Percentiles rank a stretch among this genome's conserved stretches.
Evolutionary conservation across 2,113 vertebrate genomes (phyloP).

Genomic region (Tichodroma muraria): DNA sequence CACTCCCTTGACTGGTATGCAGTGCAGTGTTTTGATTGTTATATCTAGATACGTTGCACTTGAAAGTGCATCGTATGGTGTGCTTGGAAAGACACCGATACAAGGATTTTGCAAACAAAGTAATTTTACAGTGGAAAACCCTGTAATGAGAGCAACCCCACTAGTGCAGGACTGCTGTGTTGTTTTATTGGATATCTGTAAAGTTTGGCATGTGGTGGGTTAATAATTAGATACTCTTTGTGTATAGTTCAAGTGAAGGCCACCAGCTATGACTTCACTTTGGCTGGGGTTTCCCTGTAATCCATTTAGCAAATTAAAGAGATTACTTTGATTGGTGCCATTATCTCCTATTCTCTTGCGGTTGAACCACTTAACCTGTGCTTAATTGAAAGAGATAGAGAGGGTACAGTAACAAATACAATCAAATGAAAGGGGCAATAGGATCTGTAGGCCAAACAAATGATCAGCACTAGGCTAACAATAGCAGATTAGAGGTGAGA

Average conservation of each 20-base stretch:
- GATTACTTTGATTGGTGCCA: conserved; percentile 86
- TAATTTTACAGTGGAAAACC: not conserved
- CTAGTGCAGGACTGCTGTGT: not conserved
- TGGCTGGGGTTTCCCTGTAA: conserved; percentile 85
- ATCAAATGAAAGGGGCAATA: conserved; percentile 82
- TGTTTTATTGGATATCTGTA: conserved; percentile 9
- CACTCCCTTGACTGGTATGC: conserved; percentile 45
- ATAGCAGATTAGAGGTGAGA: conserved; percentile 86
- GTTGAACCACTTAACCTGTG: conserved; percentile 89
- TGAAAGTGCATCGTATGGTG: not conserved
- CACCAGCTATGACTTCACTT: conserved; percentile 83
- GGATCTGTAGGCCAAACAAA: conserved; percentile 84
- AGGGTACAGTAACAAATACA: conserved; percentile 86
- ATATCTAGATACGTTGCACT: conserved; percentile 8
- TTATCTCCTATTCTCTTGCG: conserved; percentile 84
- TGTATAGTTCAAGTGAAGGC: conserved; percentile 83
- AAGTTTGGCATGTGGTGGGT: conserved; percentile 74
- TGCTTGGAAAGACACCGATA: not conserved
- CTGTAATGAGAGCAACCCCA: not conserved
- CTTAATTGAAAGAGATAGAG: conserved; percentile 89
- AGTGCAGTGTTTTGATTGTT: conserved; percentile 44
- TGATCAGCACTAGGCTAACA: conserved; percentile 81
- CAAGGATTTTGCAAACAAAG: not conserved
- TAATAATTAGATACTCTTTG: conserved; percentile 79
- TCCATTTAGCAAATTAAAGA: conserved; percentile 88